phyloP scores from a whole-genome alignment of 2,888 invertebrate species.

The Spilarctia lutea region DNA sequence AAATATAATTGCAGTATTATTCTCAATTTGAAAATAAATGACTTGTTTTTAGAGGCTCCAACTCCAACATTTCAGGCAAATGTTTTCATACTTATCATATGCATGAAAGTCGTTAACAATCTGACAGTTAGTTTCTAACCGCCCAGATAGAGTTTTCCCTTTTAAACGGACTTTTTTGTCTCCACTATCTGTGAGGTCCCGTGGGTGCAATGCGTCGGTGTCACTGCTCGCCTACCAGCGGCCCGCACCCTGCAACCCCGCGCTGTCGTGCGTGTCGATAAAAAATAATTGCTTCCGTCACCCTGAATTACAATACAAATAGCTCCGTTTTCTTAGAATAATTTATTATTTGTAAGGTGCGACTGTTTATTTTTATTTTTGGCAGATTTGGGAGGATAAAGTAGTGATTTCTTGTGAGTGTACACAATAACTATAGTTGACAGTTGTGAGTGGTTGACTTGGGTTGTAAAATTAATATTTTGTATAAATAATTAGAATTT shows the following conservation, averaged over 20 bases:
- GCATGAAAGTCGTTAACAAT: constrained; percentile 16
- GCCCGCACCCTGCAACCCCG: constrained; percentile 47
- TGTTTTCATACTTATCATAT: neutral
- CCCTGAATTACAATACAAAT: constrained; percentile 71
- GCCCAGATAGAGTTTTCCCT: constrained; percentile 62
- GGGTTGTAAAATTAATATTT: no score
- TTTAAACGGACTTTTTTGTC: constrained; percentile 69
- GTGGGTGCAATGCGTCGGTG: constrained; percentile 83
- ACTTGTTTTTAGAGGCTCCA: neutral
- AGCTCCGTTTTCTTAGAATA: constrained; percentile 55
- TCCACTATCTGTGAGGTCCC: constrained; percentile 66
- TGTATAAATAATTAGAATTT: no score
- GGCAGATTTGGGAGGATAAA: neutral
- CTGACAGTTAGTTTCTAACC: constrained; percentile 39
- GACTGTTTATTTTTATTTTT: constrained; percentile 18
- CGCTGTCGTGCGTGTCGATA: constrained; percentile 82
- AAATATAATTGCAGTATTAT: no score
- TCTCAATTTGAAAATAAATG: neutral
- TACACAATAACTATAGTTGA: no score
- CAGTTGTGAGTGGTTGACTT: neutral
- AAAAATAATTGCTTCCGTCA: constrained; percentile 84
- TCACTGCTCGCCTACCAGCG: constrained; percentile 57
- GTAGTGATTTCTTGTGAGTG: neutral
- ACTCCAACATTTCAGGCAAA: neutral
- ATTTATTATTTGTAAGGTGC: constrained; percentile 33